phyloP scores from a whole-genome alignment of 2,888 invertebrate genomes.

The Polymixis flavicincta region DNA sequence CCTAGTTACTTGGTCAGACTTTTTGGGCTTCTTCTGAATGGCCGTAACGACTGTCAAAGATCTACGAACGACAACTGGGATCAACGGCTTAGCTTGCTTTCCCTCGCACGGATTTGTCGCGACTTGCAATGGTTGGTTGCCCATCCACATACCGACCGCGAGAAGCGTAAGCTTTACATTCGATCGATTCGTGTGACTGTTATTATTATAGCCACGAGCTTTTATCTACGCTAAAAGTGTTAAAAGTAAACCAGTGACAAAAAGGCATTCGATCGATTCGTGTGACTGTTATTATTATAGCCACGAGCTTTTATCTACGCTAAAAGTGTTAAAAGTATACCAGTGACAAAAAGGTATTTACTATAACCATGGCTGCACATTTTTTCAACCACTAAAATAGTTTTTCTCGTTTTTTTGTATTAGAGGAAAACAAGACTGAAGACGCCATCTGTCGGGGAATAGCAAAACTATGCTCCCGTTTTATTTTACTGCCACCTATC shows the following conservation, averaged over 20 bases:
- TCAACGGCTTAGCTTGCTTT: no score
- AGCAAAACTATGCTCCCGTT: conserved; percentile 8
- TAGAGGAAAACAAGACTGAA: neutral
- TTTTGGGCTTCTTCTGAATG: neutral
- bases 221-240: neutral
- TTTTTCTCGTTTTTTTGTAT: neutral
- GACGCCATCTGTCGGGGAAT: conserved; percentile 33
- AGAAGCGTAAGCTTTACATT: no score
- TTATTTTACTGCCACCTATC: conserved; percentile 28
- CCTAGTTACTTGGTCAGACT: neutral
- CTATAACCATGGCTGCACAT: neutral
- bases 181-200: no score
- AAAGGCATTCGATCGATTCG: no score
- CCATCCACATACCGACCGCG: no score
- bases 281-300: no score
- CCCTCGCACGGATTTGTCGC: no score
- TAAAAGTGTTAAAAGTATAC: neutral
- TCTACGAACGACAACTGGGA: no score
- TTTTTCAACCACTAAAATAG: neutral
- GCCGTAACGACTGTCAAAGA: neutral
- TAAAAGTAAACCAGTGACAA: neutral
- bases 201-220: no score
- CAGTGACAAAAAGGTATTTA: neutral
- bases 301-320: no score
- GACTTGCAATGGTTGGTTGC: no score